Conservation (phyloP, 2,113 vertebrate genomes). For the Struthidea cinerea region DNA sequence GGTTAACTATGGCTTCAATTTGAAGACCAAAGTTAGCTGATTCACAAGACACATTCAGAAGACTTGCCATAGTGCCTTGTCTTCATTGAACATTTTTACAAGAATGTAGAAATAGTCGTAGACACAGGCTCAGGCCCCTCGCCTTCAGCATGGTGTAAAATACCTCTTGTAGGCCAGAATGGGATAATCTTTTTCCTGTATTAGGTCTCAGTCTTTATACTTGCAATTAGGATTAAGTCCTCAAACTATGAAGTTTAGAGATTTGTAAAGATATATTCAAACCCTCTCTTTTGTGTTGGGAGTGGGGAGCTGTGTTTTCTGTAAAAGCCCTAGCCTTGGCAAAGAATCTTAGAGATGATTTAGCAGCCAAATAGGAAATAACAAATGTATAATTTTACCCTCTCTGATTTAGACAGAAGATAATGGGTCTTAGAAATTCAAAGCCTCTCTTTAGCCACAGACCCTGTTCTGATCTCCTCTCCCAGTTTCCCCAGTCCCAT, state of each 20-base stretch:
- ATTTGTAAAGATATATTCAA: not conserved
- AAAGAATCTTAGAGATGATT: not conserved
- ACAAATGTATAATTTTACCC: not conserved
- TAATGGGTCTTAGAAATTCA: not conserved
- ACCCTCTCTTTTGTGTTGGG: not conserved
- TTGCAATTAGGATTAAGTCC: not conserved
- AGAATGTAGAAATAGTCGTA: not conserved
- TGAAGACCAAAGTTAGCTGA: not conserved
- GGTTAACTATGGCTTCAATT: not conserved
- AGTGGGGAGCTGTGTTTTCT: not conserved
- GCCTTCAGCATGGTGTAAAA: not conserved
- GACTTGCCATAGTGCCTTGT: not conserved
- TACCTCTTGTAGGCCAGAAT: not conserved
- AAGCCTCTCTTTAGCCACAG: not conserved
- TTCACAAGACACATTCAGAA: not conserved
- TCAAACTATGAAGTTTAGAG: not conserved
- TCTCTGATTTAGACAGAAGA: not conserved
- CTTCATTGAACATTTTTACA: not conserved
- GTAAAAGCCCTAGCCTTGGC: not conserved
- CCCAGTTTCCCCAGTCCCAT: not conserved
- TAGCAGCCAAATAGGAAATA: not conserved
- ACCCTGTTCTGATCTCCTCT: not conserved
- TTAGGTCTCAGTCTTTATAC: not conserved
- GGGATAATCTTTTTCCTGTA: not conserved
- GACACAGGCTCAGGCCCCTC: not conserved